Base-by-base conservation (phyloP, 2,888 invertebrate genomes). In the Coenonympha arcania region DNA sequence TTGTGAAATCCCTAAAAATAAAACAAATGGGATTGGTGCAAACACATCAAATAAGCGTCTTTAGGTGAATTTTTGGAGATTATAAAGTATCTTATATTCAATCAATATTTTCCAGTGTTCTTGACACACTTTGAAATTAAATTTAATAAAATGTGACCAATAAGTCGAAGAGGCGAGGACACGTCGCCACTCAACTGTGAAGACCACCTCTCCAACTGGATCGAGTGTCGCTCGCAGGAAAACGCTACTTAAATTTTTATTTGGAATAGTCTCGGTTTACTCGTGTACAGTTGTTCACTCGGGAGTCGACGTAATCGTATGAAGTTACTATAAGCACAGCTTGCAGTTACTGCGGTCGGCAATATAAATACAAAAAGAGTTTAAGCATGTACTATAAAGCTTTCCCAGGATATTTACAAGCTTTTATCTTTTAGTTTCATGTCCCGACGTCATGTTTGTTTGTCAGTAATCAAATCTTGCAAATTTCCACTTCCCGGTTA, bases 171-270 rank as follows among this genome's bases (percentile, higher is more conserved):
- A 62, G 63, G 56, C 56, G 61, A 61, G 57, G 60, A 63, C 58
- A 59, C 48, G 55, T 51, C 54, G 44, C 57, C 51, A 55, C 50
- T 61, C 61, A 57, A 59, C 58, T 59, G 63, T 60, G 57, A 61
- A 62, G 64, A 62, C 65, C 63, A 64, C 65, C 61, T 56, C 56
- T 54, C 48, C 48, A 58, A 58, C 52, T 54, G 55, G 55, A 63
- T 66, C 61, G 52, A 57, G 57, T 66, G 62, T 56, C 64, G 52
- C 50, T 56, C 28, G 50, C 60, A 60, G 60, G 61, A 58, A 60
- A 58, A 57, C 37, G 49, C 56, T 54, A 57, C 58, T 61, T 54
- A 45, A 51, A 54, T 60, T 57, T 53, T 57, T 54, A 55, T 59
- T 54, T 52, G 48, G 46, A 49, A 49, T 31, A 43, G 54, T 59